A percentile compares a stretch with the other conserved stretches of the same genome.
Conservation (phyloP, 1,140 invertebrate species). For the Drosophila aff. region DNA sequence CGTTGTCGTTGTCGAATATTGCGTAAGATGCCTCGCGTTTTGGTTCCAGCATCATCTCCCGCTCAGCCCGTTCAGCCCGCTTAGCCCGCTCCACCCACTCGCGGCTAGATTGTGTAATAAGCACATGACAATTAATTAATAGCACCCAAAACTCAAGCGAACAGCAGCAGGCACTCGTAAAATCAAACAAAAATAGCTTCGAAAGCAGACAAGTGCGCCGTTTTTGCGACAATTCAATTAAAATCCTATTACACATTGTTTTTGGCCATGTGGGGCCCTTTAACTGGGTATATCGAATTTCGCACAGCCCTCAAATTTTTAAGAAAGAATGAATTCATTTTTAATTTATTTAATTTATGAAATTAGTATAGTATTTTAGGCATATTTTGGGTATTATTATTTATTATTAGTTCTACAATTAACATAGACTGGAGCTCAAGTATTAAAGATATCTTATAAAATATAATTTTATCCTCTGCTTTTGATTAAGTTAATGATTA, state of each 20-base stretch:
- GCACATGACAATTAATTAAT: conserved; percentile 79
- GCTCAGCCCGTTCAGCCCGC: conserved; percentile 10
- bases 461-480: too few relatives aligned
- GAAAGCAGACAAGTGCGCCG: conserved; percentile 30
- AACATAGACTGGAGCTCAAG: too few relatives aligned
- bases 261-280: conserved; percentile 29
- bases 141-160: conserved; percentile 23
- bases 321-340: too few relatives aligned
- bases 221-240: conserved; percentile 80
- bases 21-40: conserved; percentile 59
- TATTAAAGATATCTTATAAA: too few relatives aligned
- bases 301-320: neutral
- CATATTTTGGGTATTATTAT: too few relatives aligned
- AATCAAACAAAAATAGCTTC: conserved; percentile 34
- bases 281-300: neutral
- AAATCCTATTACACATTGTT: conserved; percentile 63
- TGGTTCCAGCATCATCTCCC: conserved; percentile 32
- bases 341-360: too few relatives aligned
- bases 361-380: too few relatives aligned
- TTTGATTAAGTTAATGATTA: too few relatives aligned
- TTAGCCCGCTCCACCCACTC: conserved; percentile 24
- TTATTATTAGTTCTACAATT: too few relatives aligned
- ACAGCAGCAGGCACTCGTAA: conserved; percentile 28
- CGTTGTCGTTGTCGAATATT: conserved; percentile 24
- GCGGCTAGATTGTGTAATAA: conserved; percentile 66